Conservation (phyloP, 1,140 invertebrate species). For the Nasonia vitripennis region DNA sequence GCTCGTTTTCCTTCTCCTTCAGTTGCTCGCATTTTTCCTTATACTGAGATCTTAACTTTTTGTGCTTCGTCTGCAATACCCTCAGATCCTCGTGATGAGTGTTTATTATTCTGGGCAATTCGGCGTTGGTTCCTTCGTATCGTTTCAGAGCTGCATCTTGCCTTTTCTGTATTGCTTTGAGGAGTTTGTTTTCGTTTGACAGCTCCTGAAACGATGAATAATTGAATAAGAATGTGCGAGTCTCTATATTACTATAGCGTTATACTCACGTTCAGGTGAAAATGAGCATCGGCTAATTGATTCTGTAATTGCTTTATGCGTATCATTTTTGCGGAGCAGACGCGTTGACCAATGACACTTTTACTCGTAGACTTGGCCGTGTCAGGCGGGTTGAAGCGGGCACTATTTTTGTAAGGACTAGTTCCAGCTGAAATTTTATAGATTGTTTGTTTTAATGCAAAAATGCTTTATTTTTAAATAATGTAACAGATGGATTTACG, state of each 20-base stretch:
- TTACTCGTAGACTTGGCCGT: conserved; percentile 64
- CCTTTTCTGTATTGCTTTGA: conserved; percentile 84
- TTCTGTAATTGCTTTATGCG: conserved; percentile 85
- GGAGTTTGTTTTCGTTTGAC: conserved; percentile 83
- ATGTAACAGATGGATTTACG: conserved; percentile 56
- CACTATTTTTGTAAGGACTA: conserved; percentile 68
- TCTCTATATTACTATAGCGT: conserved; percentile 18
- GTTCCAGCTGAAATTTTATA: conserved; percentile 60
- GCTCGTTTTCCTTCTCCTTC: conserved; percentile 81
- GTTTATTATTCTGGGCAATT: conserved; percentile 82
- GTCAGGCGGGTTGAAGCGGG: conserved; percentile 68
- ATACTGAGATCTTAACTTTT: conserved; percentile 79
- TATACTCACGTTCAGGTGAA: conserved; percentile 81
- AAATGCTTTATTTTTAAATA: not conserved
- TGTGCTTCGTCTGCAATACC: conserved; percentile 81
- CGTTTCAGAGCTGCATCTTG: conserved; percentile 84
- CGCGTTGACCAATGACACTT: conserved; percentile 79
- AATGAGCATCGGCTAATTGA: conserved; percentile 86
- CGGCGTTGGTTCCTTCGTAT: conserved; percentile 85
- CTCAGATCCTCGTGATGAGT: conserved; percentile 86
- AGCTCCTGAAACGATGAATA: conserved; percentile 76
- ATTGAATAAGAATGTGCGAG: not conserved
- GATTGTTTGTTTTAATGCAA: too few species aligned
- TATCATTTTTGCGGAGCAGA: conserved; percentile 85
- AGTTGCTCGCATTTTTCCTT: conserved; percentile 78